phyloP scores from a whole-genome alignment of 1,140 invertebrate species.

The Aplysia californica region DNA sequence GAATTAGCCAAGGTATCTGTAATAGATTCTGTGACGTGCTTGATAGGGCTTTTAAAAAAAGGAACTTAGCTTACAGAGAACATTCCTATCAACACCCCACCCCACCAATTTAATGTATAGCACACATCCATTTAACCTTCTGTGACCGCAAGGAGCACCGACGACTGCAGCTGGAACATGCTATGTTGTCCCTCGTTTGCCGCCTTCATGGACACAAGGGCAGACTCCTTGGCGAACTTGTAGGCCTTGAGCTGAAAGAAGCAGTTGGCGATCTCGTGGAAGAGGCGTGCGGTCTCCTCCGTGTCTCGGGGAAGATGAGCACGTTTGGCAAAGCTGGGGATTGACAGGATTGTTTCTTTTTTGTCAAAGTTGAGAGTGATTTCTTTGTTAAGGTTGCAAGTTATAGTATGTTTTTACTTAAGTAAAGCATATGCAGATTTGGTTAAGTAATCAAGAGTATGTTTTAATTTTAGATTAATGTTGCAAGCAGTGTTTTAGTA shows the following conservation, averaged over 20 bases:
- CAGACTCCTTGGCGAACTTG: slow-evolving; percentile 22
- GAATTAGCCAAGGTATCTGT: no score
- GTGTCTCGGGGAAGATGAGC: not conserved
- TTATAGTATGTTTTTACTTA: no score
- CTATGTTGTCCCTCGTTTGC: not conserved
- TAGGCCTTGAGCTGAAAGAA: slow-evolving; percentile 17
- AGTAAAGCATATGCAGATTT: no score
- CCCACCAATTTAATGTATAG: not conserved
- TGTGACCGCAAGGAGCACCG: slow-evolving; percentile 6
- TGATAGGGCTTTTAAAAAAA: no score
- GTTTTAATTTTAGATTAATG: no score
- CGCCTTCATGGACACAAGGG: not conserved
- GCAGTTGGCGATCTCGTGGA: slow-evolving; percentile 27
- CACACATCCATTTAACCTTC: not conserved
- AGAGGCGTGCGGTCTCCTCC: slow-evolving; percentile 5
- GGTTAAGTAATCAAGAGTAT: no score
- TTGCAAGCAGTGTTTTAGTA: no score
- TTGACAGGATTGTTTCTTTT: not conserved
- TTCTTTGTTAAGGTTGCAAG: no score
- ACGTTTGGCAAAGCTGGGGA: slow-evolving; percentile 7
- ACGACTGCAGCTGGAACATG: slow-evolving; percentile 19
- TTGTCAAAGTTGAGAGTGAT: no score
- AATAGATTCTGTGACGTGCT: no score
- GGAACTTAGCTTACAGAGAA: no score
- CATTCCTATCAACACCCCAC: no score